Conservation (phyloP, 2,888 invertebrate genomes). For the Papilio protenor region DNA sequence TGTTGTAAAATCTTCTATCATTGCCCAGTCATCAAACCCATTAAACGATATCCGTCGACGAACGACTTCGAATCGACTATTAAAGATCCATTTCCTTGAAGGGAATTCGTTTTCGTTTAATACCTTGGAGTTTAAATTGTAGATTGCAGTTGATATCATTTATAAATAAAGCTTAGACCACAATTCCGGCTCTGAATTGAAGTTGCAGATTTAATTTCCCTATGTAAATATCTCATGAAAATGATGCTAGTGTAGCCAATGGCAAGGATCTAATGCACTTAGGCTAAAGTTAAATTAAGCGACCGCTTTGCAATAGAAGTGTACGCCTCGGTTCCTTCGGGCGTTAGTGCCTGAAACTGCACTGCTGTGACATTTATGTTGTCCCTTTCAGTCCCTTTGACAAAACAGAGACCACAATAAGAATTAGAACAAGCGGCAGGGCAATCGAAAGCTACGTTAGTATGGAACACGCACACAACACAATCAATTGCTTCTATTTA, state of each 20-base stretch:
- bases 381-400: no score
- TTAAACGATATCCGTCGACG: constrained; percentile 64
- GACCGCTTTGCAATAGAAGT: background rate
- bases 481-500: no score
- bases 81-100: constrained; percentile 64
- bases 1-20: constrained; percentile 46
- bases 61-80: constrained; percentile 69
- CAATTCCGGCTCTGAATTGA: no score
- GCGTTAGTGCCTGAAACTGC: background rate
- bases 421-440: no score
- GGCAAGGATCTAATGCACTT: background rate
- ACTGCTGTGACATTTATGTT: background rate
- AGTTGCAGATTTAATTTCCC: background rate
- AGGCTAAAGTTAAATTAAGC: background rate
- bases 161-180: no score
- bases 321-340: background rate
- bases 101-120: background rate
- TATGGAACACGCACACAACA: no score
- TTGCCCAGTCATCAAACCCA: constrained; percentile 45
- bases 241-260: background rate
- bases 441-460: no score
- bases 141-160: background rate
- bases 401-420: no score
- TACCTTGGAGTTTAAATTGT: background rate
- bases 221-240: background rate